Conservation (phyloP, 2,888 invertebrate species). For the Dusona sp. region DNA sequence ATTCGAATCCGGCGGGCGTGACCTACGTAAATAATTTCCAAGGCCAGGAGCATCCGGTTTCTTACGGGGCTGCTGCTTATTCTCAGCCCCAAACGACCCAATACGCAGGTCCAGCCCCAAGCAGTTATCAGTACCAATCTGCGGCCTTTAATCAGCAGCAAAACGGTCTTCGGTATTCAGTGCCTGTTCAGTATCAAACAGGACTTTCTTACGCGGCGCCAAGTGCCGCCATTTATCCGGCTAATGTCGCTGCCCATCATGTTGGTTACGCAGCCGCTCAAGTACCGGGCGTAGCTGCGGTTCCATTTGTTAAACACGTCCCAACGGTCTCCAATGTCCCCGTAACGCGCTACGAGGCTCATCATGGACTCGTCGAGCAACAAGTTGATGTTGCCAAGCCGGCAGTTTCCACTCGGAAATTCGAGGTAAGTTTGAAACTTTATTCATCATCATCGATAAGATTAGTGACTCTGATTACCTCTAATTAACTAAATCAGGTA, state of each 20-base stretch:
- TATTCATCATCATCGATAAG: neutral
- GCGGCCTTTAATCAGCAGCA: constrained; percentile 62
- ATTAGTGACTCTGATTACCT: neutral
- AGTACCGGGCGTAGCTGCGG: constrained; percentile 80
- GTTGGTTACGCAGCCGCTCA: constrained; percentile 81
- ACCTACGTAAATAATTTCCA: constrained; percentile 84
- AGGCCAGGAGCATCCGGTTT: constrained; percentile 76
- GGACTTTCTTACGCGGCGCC: constrained; percentile 66
- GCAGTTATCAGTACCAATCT: constrained; percentile 45
- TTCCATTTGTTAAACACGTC: constrained; percentile 82
- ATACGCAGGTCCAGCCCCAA: constrained; percentile 40
- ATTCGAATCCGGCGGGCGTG: constrained; percentile 86
- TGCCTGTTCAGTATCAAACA: constrained; percentile 63
- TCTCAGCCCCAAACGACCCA: constrained; percentile 53
- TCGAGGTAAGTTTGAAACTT: constrained; percentile 81
- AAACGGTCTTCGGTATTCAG: constrained; percentile 53
- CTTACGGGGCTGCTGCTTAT: constrained; percentile 69
- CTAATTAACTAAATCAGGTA: neutral
- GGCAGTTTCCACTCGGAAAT: constrained; percentile 86
- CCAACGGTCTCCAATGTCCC: constrained; percentile 85
- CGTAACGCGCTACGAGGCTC: constrained; percentile 85
- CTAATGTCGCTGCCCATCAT: constrained; percentile 77
- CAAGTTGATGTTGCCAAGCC: constrained; percentile 87
- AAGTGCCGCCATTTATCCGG: constrained; percentile 72
- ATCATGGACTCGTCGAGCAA: constrained; percentile 86